Evolutionary conservation across 2,797 vertebrate species (phyloP), one percentile per base, ranked within the genome.

Genomic region (Dallia pectoralis): DNA sequence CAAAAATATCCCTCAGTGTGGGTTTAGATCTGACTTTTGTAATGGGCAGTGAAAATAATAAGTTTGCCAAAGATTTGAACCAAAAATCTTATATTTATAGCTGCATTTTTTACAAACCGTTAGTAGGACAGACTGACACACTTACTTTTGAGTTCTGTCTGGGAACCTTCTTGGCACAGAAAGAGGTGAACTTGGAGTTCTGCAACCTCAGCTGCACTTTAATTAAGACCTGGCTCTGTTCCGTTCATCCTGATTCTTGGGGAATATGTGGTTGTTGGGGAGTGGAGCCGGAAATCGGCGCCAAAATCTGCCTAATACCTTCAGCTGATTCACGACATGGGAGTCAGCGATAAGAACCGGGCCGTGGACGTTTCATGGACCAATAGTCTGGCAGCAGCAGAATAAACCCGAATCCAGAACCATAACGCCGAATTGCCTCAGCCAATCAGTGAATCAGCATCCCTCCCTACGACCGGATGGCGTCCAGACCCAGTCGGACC

Each of bases 301-400:
- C 73, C 33, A 59, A 71, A 30, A 68, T 68, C 67, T 49, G 81
- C 75, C 53, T 69, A 51, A 80, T 77, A 82, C 75, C 74, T 84
- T 87, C 83, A 79, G 71, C 78, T 75, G 80, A 62, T 82, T 5
- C 25, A 72, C 73, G 59, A 80, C 0, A 49, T 14, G 29, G 53
- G 69, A 70, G 72, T 56, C 15, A 51, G 61, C 12, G 47, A 74
- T 75, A 79, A 78, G 90, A 91, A 90, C 89, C 89, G 73, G 68
- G 33, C 75, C 40, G 53, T 85, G 91, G 90, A 93, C 91, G 89
- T 88, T 81, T 86, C 66, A 63, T 74, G 65, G 65, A 80, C 81
- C 82, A 85, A 77, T 75, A 71, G 59, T 56, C 79, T 75, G 71
- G 53, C 76, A 67, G 78, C 72, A 73, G 79, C 74, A 68, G 81